Base-by-base conservation (phyloP, 2,888 invertebrate species). In the Andricus quercusramuli region DNA sequence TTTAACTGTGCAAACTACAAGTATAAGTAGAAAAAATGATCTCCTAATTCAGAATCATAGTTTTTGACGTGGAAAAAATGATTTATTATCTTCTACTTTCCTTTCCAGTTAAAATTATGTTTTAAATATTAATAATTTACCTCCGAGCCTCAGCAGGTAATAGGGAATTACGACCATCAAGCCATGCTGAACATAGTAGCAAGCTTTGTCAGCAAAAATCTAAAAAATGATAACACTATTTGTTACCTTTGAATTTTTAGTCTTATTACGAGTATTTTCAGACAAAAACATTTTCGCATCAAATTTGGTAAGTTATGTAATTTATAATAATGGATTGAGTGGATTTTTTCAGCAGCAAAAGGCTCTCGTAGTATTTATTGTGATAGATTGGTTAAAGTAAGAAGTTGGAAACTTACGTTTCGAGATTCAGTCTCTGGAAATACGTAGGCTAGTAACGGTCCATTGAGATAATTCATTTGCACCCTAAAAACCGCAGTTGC, bases 401-500 rank as follows among this genome's bases (percentile, higher is more conserved):
- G 20, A 13, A 3, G 29, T 29, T 66, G 66, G 51, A 74, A 41
- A 93, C 95, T 94, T 94, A 98, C 98, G 92, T 96, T 95, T 92
- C 98, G 95, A 78, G 98, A 98, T 92, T 98, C 98, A 80, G 98
- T 96, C 93, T 99, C 98, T 82, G 99, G 99, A 93, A 99, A 98
- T 83, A 98, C 90, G 91, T 98, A 96, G 82, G 99, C 99, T 90
- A 99, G 94, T 81, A 98, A 94, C 79, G 99, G 98, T 85, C 99
- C 99, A 93, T 98, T 98, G 90, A 99, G 94, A 92, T 97, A 96
- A 94, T 98, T 98, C 93, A 99, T 94, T 93, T 98, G 98, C 91
- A 99, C 95, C 90, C 99, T 95, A 94, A 98, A 99, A 83, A 98
- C 93, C 79, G 96, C 95, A 79, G 97, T 97, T 25, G 96, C 96